phyloP scores from a whole-genome alignment of 2,888 invertebrate genomes.

The Drosophila seclusa region DNA sequence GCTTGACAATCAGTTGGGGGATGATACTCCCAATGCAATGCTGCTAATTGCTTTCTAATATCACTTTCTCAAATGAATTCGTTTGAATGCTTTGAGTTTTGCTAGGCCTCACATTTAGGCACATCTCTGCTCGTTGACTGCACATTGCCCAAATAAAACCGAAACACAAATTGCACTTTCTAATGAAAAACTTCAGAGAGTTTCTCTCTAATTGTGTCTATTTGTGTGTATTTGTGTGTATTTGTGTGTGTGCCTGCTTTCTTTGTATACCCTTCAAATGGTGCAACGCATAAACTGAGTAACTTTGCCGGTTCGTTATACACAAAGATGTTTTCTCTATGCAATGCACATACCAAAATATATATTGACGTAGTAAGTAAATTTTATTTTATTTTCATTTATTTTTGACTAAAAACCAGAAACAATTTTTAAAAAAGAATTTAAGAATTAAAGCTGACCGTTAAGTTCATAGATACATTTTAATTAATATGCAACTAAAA shows the following conservation, averaged over 20 bases:
- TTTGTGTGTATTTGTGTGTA: background rate
- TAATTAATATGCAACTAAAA: background rate
- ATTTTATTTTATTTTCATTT: background rate
- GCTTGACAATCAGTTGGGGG: constrained; percentile 6
- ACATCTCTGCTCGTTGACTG: constrained; percentile 28
- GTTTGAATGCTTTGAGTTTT: constrained; percentile 54
- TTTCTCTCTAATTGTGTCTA: background rate
- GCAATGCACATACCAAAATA: background rate
- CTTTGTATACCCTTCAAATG: constrained; percentile 3
- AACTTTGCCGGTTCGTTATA: background rate
- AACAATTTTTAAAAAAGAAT: too few relatives aligned
- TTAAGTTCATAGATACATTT: too few relatives aligned
- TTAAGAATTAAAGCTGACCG: too few relatives aligned
- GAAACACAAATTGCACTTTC: background rate
- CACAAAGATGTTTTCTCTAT: background rate
- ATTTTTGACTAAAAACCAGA: background rate
- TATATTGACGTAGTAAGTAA: accelerated
- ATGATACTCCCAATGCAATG: constrained; percentile 8
- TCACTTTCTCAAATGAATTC: constrained; percentile 71
- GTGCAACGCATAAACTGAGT: background rate
- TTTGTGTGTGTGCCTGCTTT: background rate
- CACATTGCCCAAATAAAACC: constrained; percentile 28
- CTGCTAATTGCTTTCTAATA: constrained; percentile 74
- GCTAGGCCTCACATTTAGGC: constrained; percentile 19
- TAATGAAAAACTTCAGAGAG: background rate